A percentile compares a stretch with the other conserved stretches of the same genome.
phyloP scores from a whole-genome alignment of 2,113 vertebrate genomes.

The Panurus biarmicus region DNA sequence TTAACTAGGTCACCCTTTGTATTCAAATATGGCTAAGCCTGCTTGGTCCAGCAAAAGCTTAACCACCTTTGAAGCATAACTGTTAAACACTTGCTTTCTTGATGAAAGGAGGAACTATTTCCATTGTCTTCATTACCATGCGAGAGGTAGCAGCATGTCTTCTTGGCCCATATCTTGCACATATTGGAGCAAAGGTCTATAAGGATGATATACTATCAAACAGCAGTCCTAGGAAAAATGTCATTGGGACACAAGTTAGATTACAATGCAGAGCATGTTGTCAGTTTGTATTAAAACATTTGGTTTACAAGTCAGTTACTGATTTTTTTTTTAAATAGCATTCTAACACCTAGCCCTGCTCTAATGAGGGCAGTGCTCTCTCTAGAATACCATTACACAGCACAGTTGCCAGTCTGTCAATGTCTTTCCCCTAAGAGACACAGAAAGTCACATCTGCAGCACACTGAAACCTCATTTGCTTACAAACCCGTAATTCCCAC shows the following conservation, averaged over 20 bases:
- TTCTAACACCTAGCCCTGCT: conserved; percentile 52
- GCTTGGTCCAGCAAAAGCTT: not conserved
- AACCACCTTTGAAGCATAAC: not conserved
- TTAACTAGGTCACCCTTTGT: not conserved
- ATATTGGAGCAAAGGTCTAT: conserved; percentile 95
- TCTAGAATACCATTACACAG: conserved; percentile 64
- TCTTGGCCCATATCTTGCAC: conserved; percentile 99
- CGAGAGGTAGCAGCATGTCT: conserved; percentile 95
- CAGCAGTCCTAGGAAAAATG: conserved; percentile 90
- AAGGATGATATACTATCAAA: conserved; percentile 98
- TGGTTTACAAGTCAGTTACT: conserved; percentile 42
- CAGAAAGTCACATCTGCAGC: conserved; percentile 69
- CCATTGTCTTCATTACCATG: conserved; percentile 81
- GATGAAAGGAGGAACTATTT: conserved; percentile 9
- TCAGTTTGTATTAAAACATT: conserved; percentile 25
- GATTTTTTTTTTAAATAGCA: not conserved
- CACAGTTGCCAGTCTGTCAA: conserved; percentile 64
- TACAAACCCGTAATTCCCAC: conserved; percentile 65
- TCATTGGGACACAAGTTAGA: conserved; percentile 52
- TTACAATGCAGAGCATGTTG: conserved; percentile 43
- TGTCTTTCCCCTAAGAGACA: conserved; percentile 62
- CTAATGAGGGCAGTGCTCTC: conserved; percentile 64
- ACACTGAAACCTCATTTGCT: conserved; percentile 70
- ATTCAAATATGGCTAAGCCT: not conserved
- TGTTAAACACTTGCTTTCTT: not conserved